phyloP scores from a whole-genome alignment of 2,113 vertebrate genomes.

The Plotosus lineatus region DNA sequence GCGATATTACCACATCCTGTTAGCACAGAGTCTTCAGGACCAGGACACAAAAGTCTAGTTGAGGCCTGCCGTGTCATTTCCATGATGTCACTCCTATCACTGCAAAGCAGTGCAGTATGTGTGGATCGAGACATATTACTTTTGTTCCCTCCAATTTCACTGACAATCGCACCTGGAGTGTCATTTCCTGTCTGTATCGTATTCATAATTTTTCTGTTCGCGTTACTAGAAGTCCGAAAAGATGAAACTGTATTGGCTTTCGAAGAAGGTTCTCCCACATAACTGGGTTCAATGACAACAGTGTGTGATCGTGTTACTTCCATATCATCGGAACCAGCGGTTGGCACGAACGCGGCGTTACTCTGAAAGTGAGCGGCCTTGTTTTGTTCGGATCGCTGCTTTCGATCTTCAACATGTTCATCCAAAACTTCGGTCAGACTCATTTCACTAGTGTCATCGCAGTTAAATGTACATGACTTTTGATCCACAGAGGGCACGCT shows the following conservation, averaged over 20 bases:
- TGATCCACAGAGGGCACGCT: not conserved
- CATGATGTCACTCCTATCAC: slow-evolving; percentile 26
- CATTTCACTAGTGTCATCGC: slow-evolving; percentile 30
- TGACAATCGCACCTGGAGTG: not conserved
- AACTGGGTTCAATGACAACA: slow-evolving; percentile 27
- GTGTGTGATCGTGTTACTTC: slow-evolving; percentile 48
- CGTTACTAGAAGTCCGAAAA: not conserved
- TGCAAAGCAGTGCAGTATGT: not conserved
- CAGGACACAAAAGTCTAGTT: not conserved
- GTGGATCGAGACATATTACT: not conserved
- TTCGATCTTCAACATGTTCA: slow-evolving; percentile 9
- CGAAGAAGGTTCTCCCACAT: not conserved
- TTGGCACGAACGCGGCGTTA: not conserved
- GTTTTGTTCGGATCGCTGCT: slow-evolving; percentile 16
- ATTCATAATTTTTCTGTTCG: not conserved
- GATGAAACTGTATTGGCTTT: slow-evolving; percentile 35
- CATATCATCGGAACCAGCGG: slow-evolving; percentile 27
- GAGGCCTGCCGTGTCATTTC: slow-evolving; percentile 28
- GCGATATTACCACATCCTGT: slow-evolving; percentile 47
- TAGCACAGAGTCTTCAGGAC: slow-evolving; percentile 48
- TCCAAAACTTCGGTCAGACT: slow-evolving; percentile 11
- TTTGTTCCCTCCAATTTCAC: not conserved
- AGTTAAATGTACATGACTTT: slow-evolving; percentile 24
- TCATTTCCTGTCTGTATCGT: not conserved
- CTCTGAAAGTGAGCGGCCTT: slow-evolving; percentile 10